Conservation (phyloP, 2,113 vertebrate species). For the Patagioenas fasciata region DNA sequence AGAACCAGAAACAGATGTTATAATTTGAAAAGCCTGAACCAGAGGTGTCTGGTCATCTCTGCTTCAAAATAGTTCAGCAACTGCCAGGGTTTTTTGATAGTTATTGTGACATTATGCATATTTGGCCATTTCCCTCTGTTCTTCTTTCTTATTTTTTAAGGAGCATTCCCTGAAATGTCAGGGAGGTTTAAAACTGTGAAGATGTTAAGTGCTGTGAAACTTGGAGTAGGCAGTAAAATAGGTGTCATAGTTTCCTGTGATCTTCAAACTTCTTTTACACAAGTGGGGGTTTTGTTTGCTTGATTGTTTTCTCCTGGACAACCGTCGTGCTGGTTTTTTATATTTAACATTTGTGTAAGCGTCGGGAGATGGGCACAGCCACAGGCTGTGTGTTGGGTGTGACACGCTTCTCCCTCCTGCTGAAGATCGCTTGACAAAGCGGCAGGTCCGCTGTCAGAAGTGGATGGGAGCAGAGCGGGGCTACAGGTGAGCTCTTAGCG, state of each 20-base stretch:
- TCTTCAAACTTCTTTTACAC: not conserved
- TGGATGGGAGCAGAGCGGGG: accelerated
- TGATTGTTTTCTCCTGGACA: not conserved
- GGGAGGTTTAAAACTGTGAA: not conserved
- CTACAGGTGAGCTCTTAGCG: not conserved
- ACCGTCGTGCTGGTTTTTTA: accelerated
- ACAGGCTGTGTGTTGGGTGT: accelerated
- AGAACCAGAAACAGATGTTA: not conserved
- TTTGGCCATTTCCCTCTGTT: not conserved
- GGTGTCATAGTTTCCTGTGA: accelerated
- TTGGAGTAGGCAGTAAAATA: not conserved
- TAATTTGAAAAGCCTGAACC: not conserved
- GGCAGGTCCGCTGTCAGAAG: accelerated
- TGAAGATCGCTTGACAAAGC: accelerated
- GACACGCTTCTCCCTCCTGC: accelerated
- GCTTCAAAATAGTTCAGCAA: not conserved
- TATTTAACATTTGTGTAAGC: accelerated
- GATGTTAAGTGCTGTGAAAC: not conserved
- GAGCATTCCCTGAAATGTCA: not conserved
- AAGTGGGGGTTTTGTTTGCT: accelerated
- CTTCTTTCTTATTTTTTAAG: not conserved
- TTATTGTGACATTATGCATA: accelerated
- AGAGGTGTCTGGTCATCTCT: not conserved
- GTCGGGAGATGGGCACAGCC: accelerated
- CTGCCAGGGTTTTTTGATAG: not conserved